Percentiles rank a stretch among this genome's conserved stretches.
Evolutionary conservation across 2,888 invertebrate species (phyloP).

Genomic region (Pyralis farinalis): DNA sequence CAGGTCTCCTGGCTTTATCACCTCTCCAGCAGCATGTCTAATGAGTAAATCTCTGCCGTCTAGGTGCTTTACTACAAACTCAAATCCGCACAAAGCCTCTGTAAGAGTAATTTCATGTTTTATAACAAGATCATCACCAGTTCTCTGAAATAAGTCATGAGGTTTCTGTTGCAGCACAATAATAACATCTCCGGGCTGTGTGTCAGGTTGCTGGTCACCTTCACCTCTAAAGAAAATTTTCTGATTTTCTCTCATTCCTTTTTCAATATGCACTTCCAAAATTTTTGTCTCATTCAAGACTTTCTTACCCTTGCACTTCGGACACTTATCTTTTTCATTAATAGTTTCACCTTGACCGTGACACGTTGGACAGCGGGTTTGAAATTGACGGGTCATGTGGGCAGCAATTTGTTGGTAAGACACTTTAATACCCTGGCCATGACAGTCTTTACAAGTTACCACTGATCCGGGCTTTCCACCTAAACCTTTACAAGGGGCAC

Average conservation of each 20-base stretch:
- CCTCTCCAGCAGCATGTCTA: slow-evolving; percentile 88
- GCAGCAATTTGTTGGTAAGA: slow-evolving; percentile 85
- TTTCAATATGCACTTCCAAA: slow-evolving; percentile 93
- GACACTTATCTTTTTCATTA: slow-evolving; percentile 91
- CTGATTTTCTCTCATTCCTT: slow-evolving; percentile 93
- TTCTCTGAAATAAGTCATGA: slow-evolving; percentile 90
- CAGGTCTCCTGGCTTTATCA: slow-evolving; percentile 90
- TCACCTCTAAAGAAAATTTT: slow-evolving; percentile 93
- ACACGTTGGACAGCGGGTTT: slow-evolving; percentile 82
- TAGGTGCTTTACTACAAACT: slow-evolving; percentile 91
- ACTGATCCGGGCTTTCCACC: slow-evolving; percentile 87
- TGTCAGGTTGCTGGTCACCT: slow-evolving; percentile 94
- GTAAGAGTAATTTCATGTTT: slow-evolving; percentile 89
- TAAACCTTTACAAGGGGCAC: slow-evolving; percentile 88
- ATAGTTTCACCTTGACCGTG: slow-evolving; percentile 87
- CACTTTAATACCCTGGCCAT: slow-evolving; percentile 89
- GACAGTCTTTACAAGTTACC: slow-evolving; percentile 86
- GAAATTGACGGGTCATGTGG: slow-evolving; percentile 83
- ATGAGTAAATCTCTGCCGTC: slow-evolving; percentile 93
- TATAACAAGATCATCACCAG: slow-evolving; percentile 87
- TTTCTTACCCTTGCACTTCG: slow-evolving; percentile 91
- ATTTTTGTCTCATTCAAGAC: slow-evolving; percentile 91
- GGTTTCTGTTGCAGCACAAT: slow-evolving; percentile 91
- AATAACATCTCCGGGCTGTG: slow-evolving; percentile 93
- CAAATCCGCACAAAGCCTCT: slow-evolving; percentile 95